These are phyloP conservation scores for Malaclemys terrapin DNA, from an alignment of 2,113 vertebrate species.

Conservation along the genomic window DNA sequence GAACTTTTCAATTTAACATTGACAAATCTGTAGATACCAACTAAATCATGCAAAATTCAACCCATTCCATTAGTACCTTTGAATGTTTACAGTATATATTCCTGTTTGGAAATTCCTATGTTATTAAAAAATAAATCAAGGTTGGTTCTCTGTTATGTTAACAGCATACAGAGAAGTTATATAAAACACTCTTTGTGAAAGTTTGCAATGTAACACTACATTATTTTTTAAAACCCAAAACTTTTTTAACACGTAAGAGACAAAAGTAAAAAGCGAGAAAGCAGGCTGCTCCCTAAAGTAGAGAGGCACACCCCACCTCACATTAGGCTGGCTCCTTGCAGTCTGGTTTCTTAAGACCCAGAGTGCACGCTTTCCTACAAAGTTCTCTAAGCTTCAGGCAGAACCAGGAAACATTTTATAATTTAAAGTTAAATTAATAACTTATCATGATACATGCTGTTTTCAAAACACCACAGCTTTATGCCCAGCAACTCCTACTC, in stretches of 20 bases:
- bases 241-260: neutral
- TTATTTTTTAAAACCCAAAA: neutral
- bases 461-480: neutral
- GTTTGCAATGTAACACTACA: neutral
- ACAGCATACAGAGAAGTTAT: neutral
- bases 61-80: neutral
- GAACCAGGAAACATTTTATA: no score
- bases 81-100: neutral
- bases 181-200: neutral
- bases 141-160: neutral
- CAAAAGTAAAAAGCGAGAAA: neutral
- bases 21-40: neutral
- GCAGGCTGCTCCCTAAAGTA: neutral
- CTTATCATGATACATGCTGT: neutral
- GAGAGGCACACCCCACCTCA: neutral
- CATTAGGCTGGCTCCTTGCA: neutral
- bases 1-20: neutral
- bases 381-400: neutral
- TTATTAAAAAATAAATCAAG: neutral
- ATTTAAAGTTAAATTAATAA: no score
- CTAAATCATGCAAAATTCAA: neutral
- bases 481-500: neutral
- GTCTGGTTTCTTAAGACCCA: neutral
- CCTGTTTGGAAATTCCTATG: constrained; percentile 13
- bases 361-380: neutral